Conservation (phyloP, 2,113 vertebrate genomes). For the Albula goreensis region DNA sequence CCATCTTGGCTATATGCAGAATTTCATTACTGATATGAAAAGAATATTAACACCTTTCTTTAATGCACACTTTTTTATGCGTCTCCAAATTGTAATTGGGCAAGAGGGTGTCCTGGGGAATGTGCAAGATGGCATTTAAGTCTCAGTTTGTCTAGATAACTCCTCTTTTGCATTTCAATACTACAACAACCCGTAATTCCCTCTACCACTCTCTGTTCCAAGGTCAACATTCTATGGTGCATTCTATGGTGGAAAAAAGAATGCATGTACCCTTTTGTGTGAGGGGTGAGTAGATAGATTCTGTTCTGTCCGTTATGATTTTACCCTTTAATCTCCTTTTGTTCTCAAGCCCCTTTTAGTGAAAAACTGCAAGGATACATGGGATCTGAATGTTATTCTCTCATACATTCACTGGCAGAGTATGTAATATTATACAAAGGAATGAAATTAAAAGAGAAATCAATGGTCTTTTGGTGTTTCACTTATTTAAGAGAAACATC, state of each 20-base stretch:
- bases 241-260: constrained; percentile 73
- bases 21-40: background rate
- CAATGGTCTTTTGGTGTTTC: background rate
- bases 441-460: no score
- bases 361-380: background rate
- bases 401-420: background rate
- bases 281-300: constrained; percentile 66
- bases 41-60: constrained; percentile 66
- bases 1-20: background rate
- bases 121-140: constrained; percentile 65
- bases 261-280: background rate
- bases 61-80: constrained; percentile 80
- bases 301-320: constrained; percentile 73
- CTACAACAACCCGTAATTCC: constrained; percentile 99
- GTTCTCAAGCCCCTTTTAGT: background rate
- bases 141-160: constrained; percentile 94
- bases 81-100: background rate
- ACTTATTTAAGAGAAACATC: background rate
- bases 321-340: constrained; percentile 66
- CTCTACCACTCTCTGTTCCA: constrained; percentile 94
- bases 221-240: constrained; percentile 94
- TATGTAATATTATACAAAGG: background rate
- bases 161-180: constrained; percentile 97
- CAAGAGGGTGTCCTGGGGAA: no score
- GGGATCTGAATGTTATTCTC: background rate